These are phyloP conservation scores for Eurosta solidaginis DNA, from an alignment of 1,140 invertebrate species.

Conservation along the genomic window DNA sequence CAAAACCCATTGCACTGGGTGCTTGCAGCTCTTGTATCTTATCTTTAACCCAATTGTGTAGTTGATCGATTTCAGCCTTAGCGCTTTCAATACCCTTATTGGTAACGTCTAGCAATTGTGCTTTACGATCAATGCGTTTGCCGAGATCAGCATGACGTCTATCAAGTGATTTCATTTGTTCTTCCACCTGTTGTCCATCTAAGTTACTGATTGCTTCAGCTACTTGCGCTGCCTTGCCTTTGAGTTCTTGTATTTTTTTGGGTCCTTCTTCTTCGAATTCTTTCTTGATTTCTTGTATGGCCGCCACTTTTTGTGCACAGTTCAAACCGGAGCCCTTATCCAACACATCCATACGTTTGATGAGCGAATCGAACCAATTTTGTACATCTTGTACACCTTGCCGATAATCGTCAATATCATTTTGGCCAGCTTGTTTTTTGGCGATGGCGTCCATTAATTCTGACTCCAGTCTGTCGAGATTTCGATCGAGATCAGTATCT, in stretches of 20 bases:
- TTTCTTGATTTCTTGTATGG: conserved; percentile 69
- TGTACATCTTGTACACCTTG: conserved; percentile 76
- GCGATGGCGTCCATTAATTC: conserved; percentile 74
- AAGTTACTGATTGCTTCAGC: conserved; percentile 81
- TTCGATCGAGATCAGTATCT: conserved; percentile 73
- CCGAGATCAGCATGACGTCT: conserved; percentile 79
- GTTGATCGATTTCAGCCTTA: conserved; percentile 73
- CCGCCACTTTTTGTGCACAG: conserved; percentile 77
- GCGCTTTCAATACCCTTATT: conserved; percentile 79
- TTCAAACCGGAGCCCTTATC: conserved; percentile 82
- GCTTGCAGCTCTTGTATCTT: conserved; percentile 72
- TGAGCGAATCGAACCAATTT: conserved; percentile 77
- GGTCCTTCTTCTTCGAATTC: conserved; percentile 75
- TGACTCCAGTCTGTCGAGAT: conserved; percentile 71
- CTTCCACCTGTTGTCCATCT: conserved; percentile 89
- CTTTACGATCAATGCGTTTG: conserved; percentile 81
- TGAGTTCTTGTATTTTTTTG: conserved; percentile 70
- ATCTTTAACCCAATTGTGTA: conserved; percentile 79
- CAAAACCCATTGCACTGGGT: conserved; percentile 72
- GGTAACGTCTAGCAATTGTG: conserved; percentile 78
- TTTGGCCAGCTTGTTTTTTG: conserved; percentile 76
- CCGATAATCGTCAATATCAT: conserved; percentile 78
- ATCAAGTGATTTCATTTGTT: conserved; percentile 83
- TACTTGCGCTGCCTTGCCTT: conserved; percentile 70
- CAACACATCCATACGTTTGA: conserved; percentile 77